phyloP scores from a whole-genome alignment of 2,888 invertebrate genomes.

The Callosobruchus maculatus region DNA sequence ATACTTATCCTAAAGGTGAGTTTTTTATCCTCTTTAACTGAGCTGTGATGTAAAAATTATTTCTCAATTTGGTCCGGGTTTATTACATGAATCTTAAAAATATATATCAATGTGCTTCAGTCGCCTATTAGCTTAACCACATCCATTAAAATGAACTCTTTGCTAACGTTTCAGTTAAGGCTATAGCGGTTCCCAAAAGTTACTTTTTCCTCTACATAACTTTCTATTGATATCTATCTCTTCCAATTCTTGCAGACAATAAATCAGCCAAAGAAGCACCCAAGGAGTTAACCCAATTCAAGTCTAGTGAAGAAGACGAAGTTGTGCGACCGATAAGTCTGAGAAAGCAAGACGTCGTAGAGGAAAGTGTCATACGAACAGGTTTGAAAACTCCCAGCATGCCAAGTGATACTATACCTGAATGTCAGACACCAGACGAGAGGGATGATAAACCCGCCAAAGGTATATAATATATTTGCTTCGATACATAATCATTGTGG shows the following conservation, averaged over 20 bases:
- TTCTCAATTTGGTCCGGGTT: too few species aligned
- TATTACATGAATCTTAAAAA: too few species aligned
- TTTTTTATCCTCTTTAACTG: not conserved
- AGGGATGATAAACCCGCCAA: constrained; percentile 19
- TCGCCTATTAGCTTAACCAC: too few species aligned
- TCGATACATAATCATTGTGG: not conserved
- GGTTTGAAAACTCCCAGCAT: constrained; percentile 51
- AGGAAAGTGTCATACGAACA: constrained; percentile 59
- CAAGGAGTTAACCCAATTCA: constrained; percentile 62
- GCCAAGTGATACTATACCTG: constrained; percentile 38
- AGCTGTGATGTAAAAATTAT: too few species aligned
- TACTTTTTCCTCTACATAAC: too few species aligned
- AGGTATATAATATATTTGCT: not conserved
- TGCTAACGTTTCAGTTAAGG: too few species aligned
- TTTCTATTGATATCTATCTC: not conserved
- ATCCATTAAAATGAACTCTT: too few species aligned
- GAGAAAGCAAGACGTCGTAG: constrained; percentile 55
- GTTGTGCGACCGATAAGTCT: constrained; percentile 50
- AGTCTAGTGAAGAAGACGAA: constrained; percentile 54
- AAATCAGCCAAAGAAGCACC: constrained; percentile 43
- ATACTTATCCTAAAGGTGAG: constrained; percentile 29
- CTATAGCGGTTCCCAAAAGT: too few species aligned
- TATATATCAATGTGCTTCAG: too few species aligned
- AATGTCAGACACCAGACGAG: constrained; percentile 41
- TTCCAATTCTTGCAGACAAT: constrained; percentile 1